phyloP scores from a whole-genome alignment of 2,797 vertebrate genomes.

The Enteromius viviparus region DNA sequence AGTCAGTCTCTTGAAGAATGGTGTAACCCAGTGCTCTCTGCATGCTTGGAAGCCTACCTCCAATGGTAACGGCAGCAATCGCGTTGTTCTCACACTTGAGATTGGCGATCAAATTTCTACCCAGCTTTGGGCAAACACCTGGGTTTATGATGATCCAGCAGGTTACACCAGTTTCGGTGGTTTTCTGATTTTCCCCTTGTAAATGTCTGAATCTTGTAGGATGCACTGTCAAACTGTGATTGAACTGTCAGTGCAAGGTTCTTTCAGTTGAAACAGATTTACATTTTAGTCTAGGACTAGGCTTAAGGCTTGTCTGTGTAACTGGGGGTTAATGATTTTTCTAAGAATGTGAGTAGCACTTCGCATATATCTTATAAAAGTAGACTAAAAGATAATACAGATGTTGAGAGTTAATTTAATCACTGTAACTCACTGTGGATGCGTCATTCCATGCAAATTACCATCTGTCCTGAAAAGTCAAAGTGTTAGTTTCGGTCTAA shows the following conservation, averaged over 20 bases:
- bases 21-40: conserved; percentile 10
- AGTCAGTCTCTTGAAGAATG: conserved; percentile 45
- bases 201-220: not conserved
- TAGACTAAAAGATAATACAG: too few species aligned
- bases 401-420: too few species aligned
- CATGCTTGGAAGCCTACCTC: not conserved
- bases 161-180: conserved; percentile 56
- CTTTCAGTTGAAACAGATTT: too few species aligned
- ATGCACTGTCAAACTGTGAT: not conserved
- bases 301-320: too few species aligned
- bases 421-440: too few species aligned
- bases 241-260: too few species aligned
- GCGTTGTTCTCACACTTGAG: conserved; percentile 42
- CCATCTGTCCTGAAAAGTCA: too few species aligned
- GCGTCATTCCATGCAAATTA: too few species aligned
- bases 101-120: conserved; percentile 44
- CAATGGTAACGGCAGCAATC: conserved; percentile 48
- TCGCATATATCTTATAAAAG: not conserved
- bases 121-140: not conserved
- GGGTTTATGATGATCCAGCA: conserved; percentile 45
- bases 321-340: not conserved
- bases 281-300: too few species aligned
- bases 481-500: too few species aligned
- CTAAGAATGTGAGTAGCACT: not conserved
- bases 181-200: conserved; percentile 52